Evolutionary conservation across 2,797 vertebrate species (phyloP).

Genomic region (Anguilla marmorata): DNA sequence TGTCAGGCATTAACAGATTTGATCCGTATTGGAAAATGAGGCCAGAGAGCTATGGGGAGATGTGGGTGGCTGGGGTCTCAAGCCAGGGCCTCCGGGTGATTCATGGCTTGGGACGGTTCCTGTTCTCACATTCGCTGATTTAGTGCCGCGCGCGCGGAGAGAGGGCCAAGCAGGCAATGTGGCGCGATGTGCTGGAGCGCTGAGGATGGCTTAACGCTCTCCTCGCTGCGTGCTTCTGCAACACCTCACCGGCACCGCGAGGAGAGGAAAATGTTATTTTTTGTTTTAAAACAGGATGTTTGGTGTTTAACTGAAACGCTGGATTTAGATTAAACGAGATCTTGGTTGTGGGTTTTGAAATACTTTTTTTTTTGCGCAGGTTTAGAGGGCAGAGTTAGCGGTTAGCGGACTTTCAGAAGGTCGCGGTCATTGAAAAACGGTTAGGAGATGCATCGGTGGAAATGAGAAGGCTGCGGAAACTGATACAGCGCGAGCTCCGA

Average conservation of each 20-base stretch:
- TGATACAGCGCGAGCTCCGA: conserved; percentile 56
- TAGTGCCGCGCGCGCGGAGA: conserved; percentile 16
- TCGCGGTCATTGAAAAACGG: conserved; percentile 8
- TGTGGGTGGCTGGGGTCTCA: conserved; percentile 44
- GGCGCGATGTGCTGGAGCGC: conserved; percentile 13
- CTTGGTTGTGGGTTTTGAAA: conserved; percentile 17
- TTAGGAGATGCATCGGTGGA: conserved; percentile 61
- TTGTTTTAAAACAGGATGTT: conserved; percentile 25
- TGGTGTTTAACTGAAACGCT: conserved; percentile 62
- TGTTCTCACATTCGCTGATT: conserved; percentile 45
- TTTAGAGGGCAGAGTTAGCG: conserved; percentile 53
- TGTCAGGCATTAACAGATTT: conserved; percentile 71
- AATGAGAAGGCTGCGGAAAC: conserved; percentile 54
- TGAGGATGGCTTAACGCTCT: conserved; percentile 37
- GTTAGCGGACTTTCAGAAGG: conserved; percentile 15
- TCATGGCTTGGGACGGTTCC: conserved; percentile 54
- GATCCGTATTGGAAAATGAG: conserved; percentile 57
- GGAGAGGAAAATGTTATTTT: conserved; percentile 25
- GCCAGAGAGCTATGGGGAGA: conserved; percentile 12
- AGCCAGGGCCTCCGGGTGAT: conserved; percentile 50
- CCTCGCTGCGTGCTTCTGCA: conserved; percentile 32
- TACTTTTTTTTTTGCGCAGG: conserved; percentile 56
- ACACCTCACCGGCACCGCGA: conserved; percentile 39
- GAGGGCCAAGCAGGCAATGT: background rate
- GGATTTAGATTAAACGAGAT: conserved; percentile 42